phyloP scores from a whole-genome alignment of 2,888 invertebrate species.

The Latheticus oryzae region DNA sequence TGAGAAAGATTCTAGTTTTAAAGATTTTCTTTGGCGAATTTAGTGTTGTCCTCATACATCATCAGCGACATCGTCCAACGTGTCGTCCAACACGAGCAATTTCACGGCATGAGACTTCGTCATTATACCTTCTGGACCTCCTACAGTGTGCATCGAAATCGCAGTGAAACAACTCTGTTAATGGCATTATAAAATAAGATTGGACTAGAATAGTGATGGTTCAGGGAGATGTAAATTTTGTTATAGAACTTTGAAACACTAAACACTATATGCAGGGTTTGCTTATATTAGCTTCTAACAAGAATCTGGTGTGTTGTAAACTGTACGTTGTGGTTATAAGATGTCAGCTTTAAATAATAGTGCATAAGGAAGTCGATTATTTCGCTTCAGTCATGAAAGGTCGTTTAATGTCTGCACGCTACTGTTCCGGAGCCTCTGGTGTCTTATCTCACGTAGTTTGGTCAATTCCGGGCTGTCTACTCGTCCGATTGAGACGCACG shows the following conservation, averaged over 20 bases:
- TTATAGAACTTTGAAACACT: too few relatives aligned
- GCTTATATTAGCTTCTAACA: too few relatives aligned
- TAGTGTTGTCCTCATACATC: constrained; percentile 19
- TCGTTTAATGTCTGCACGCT: constrained; percentile 41
- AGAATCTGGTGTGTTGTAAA: too few relatives aligned
- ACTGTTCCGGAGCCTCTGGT: constrained; percentile 50
- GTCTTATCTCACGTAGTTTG: constrained; percentile 55
- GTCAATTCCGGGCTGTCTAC: constrained; percentile 57
- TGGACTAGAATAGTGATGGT: too few relatives aligned
- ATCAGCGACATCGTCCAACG: constrained; percentile 23
- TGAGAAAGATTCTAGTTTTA: constrained; percentile 22
- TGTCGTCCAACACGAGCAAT: constrained; percentile 25
- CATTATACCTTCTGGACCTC: constrained; percentile 20
- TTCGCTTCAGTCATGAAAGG: constrained; percentile 26
- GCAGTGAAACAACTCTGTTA: constrained; percentile 7
- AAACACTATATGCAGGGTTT: neutral
- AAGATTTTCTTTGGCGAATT: constrained; percentile 17
- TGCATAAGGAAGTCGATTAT: neutral
- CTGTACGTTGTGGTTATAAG: too few relatives aligned
- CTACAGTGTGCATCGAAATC: constrained; percentile 26
- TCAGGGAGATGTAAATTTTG: too few relatives aligned
- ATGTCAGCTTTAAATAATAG: constrained; percentile 9
- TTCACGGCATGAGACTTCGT: constrained; percentile 31
- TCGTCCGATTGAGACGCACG: constrained; percentile 56
- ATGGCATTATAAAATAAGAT: constrained; percentile 12